Evolutionary conservation across 1,140 invertebrate genomes (phyloP), one percentile per base, ranked within the genome.

Genomic region (Pseudomyrmex sp.): DNA sequence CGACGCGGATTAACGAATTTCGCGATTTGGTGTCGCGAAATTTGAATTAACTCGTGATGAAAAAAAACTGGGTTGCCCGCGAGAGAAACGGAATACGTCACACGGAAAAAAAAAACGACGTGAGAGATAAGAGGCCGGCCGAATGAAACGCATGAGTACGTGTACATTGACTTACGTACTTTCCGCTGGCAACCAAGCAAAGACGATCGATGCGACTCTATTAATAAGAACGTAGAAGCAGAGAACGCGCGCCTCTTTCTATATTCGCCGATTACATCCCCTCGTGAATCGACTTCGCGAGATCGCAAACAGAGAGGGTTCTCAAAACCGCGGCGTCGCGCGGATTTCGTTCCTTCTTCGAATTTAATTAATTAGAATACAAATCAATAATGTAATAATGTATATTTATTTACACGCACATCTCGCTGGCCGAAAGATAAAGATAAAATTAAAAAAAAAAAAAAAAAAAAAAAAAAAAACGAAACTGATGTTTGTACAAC

Each of bases 131-230:
- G 35, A 80, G 5, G 44, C n/a, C 54, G 54, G 54, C n/a, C 54
- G 15, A 61, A 72, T 59, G 48, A 59, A 79, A 88, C 75, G 65
- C 50, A 50, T 70, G 84, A 85, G 56, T 76, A 74, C 18, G 46
- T 35, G 26, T 68, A 66, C 66, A n/a, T 85, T 82, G 69, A 58
- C 69, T 58, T 62, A 44, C 10, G 15, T 56, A n/a, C 68, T 69
- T 62, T 35, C 72, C 61, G 75, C 72, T 62, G 20, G 84, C 61
- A 88, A 76, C 58, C 20, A 68, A 80, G 54, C 61, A n/a, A 35
- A 35, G 46, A 23, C 83, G 85, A 90, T 90, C 89, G 89, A 90
- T 90, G 56, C 46, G 50, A 66, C 66, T 88, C 86, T 87, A 87
- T 89, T 87, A 89, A 87, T 88, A 86, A 86, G 74, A 84, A 85